phyloP scores from a whole-genome alignment of 1,140 invertebrate species.

The Tetramorium simillimum region DNA sequence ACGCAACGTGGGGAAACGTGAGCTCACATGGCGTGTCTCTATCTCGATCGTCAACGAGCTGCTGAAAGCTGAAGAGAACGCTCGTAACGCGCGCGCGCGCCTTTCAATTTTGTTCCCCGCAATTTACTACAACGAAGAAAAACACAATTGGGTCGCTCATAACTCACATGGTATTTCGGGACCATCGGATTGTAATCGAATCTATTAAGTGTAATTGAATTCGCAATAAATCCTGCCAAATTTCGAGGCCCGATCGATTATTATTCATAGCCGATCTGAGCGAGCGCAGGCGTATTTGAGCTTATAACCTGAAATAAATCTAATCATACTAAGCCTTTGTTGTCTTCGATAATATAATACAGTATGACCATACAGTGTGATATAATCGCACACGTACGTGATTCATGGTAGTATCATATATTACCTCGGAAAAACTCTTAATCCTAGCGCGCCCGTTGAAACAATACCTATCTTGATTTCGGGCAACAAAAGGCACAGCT shows the following conservation, averaged over 20 bases:
- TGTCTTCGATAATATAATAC: slow-evolving; percentile 52
- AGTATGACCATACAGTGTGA: not conserved
- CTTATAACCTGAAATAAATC: slow-evolving; percentile 56
- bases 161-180: slow-evolving; percentile 48
- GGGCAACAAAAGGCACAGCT: not conserved
- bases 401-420: not conserved
- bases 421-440: slow-evolving; percentile 35
- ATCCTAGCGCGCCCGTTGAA: slow-evolving; percentile 1
- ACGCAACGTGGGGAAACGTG: not conserved
- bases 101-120: not conserved
- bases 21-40: slow-evolving; percentile 6
- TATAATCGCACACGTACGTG: not conserved
- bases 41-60: not conserved
- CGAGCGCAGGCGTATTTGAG: slow-evolving; percentile 22
- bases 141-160: slow-evolving; percentile 46
- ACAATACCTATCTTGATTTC: not conserved
- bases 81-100: too few species aligned
- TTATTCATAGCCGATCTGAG: slow-evolving; percentile 55
- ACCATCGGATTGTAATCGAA: slow-evolving; percentile 59
- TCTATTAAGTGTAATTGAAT: slow-evolving; percentile 62
- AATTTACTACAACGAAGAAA: slow-evolving; percentile 43
- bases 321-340: slow-evolving; percentile 43
- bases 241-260: slow-evolving; percentile 51
- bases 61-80: not conserved
- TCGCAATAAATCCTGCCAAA: slow-evolving; percentile 58